These are phyloP conservation scores for Prionailurus bengalensis DNA, from an alignment of 2,113 vertebrate species.

Conservation along the genomic window DNA sequence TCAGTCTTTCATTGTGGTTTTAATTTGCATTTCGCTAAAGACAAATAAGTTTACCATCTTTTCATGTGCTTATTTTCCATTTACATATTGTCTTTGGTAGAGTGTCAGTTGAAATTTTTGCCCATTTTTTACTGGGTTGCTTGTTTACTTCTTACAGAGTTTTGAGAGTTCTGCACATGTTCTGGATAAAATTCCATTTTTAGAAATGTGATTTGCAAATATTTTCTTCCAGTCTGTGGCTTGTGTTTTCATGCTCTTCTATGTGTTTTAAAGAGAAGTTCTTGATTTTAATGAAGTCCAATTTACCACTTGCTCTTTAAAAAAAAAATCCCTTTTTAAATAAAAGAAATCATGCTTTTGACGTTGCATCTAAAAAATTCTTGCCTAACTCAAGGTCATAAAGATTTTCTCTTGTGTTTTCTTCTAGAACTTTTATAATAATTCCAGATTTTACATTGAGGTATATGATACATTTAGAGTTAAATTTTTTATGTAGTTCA, in stretches of 20 bases:
- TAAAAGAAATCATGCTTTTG: neutral
- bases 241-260: neutral
- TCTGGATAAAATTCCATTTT: neutral
- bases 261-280: neutral
- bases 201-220: neutral
- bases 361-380: neutral
- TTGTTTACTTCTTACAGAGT: neutral
- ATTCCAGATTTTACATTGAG: slow-evolving; percentile 26
- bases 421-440: neutral
- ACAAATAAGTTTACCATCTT: slow-evolving; percentile 35
- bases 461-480: neutral
- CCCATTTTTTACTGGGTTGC: neutral
- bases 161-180: neutral
- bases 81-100: neutral
- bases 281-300: slow-evolving; percentile 38
- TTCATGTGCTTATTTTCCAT: neutral
- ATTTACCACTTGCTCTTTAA: neutral
- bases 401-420: slow-evolving; percentile 36
- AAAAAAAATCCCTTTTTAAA: neutral
- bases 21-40: slow-evolving; percentile 37
- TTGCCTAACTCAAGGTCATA: neutral
- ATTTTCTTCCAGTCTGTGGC: neutral
- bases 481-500: neutral
- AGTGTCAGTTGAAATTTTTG: neutral
- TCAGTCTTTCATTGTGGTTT: slow-evolving; percentile 23